Evolutionary conservation across 1,140 invertebrate species (phyloP), one percentile per base, ranked within the genome.

Genomic region (Nasonia giraulti): DNA sequence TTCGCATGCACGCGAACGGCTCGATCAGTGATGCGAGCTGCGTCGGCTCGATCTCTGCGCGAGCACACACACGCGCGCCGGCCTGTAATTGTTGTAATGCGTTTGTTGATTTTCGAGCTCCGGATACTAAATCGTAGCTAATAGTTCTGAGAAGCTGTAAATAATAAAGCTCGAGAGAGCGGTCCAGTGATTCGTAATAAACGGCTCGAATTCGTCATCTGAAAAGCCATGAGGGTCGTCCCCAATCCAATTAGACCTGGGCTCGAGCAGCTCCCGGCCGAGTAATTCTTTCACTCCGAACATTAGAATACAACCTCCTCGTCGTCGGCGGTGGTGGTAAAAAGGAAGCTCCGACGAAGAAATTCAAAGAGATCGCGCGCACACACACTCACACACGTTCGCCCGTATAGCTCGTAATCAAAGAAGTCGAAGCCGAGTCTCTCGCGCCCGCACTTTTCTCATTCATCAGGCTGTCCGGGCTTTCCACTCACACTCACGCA

Each of bases 401-500:
- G 27, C 68, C 23, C 23, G 37, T 37, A 47, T 12, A 33, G 23
- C 69, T 31, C 69, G 31, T 71, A 71, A 71, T 71, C 31, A 71
- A 37, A 10, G 14, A 50, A 73, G 47, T 80, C 44, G 40, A 80
- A 80, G 44, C 40, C 44, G 69, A 80, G 23, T 23, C 40, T n/a
- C 62, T 44, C n/a, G 44, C n/a, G 44, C 74, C 40, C 74, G 40
- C 37, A 76, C 74, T 44, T 78, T 78, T 78, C 76, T 55, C 47
- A 55, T 78, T 55, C 47, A 55, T 33, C 44, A 23, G 47, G 14
- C 76, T 33, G 76, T n/a, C 77, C 31, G 20, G 14, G 33, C 73
- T 74, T 74, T 74, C 23, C 23, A 31, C 68, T 71, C 27, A 33
- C 17, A 31, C 23, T 17, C 6, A 27, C 27, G 20, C 5, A 68